Percentiles rank a stretch among this genome's conserved stretches.
Evolutionary conservation across 2,888 invertebrate species (phyloP).

Genomic region (Himalopsyche japonica): DNA sequence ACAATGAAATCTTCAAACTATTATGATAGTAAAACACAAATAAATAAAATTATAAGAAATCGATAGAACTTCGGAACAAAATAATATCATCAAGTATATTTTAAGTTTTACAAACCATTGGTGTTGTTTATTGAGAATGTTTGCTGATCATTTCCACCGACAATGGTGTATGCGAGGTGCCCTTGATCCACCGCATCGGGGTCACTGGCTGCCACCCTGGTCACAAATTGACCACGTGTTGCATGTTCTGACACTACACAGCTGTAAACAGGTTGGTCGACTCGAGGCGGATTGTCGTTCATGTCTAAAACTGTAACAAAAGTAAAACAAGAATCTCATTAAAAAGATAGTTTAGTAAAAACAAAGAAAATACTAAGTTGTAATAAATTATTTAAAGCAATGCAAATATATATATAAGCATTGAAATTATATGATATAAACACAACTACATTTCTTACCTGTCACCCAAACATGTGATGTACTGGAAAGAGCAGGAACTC

Average conservation of each 20-base stretch:
- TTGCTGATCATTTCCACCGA: constrained; percentile 78
- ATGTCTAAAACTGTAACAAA: constrained; percentile 74
- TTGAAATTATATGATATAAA: too few species aligned
- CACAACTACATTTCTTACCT: constrained; percentile 52
- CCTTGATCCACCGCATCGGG: constrained; percentile 78
- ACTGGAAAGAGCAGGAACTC: constrained; percentile 78
- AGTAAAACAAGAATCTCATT: too few species aligned
- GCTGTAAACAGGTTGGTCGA: constrained; percentile 79
- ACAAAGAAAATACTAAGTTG: too few species aligned
- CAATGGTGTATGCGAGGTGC: constrained; percentile 78
- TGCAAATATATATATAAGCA: too few species aligned
- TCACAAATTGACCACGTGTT: constrained; percentile 83
- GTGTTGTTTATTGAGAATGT: constrained; percentile 66
- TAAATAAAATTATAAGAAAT: too few species aligned
- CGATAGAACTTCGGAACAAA: too few species aligned
- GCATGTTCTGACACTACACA: constrained; percentile 81
- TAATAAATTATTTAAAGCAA: too few species aligned
- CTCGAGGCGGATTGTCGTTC: constrained; percentile 88
- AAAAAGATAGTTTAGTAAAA: too few species aligned
- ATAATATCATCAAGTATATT: too few species aligned
- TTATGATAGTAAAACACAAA: too few species aligned
- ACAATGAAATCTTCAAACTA: too few species aligned
- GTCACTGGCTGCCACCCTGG: constrained; percentile 86
- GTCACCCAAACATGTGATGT: constrained; percentile 83
- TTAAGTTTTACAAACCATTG: constrained; percentile 35